Conservation (phyloP, 2,888 invertebrate genomes). For the Protophormia terraenovae region DNA sequence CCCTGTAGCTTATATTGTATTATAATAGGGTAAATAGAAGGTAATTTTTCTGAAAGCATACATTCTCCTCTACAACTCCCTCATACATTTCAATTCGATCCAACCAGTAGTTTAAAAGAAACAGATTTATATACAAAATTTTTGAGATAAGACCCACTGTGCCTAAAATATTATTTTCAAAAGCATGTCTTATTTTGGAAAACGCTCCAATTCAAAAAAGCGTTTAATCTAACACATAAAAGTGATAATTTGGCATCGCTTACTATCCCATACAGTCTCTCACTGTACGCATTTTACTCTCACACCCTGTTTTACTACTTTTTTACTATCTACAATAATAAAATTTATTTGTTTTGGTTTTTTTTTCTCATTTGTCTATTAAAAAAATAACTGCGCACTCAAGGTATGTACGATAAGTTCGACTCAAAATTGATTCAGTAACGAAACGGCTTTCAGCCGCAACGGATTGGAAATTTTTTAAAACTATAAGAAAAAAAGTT, state of each 20-base stretch:
- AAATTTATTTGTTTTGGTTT: constrained; percentile 14
- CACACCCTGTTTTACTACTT: constrained; percentile 34
- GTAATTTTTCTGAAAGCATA: too few species aligned
- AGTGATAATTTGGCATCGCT: constrained; percentile 13
- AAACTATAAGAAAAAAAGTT: constrained; percentile 22
- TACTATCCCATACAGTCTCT: neutral
- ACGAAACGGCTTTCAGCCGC: constrained; percentile 81
- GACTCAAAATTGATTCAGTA: constrained; percentile 75
- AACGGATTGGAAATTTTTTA: constrained; percentile 76
- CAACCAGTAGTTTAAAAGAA: too few species aligned
- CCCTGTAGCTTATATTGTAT: too few species aligned
- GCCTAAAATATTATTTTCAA: too few species aligned
- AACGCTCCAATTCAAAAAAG: too few species aligned
- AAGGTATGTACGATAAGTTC: constrained; percentile 62
- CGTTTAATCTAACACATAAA: too few species aligned
- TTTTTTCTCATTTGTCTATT: neutral
- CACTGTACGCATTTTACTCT: constrained; percentile 4
- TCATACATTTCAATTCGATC: too few species aligned
- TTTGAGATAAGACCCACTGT: too few species aligned
- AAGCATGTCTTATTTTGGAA: too few species aligned
- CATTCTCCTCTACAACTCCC: too few species aligned
- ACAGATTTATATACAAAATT: too few species aligned
- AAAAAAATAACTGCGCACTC: constrained; percentile 62
- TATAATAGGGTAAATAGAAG: too few species aligned
- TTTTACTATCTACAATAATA: neutral